Base-by-base conservation (phyloP, 2,797 vertebrate genomes). In the Austrolebias charrua region DNA sequence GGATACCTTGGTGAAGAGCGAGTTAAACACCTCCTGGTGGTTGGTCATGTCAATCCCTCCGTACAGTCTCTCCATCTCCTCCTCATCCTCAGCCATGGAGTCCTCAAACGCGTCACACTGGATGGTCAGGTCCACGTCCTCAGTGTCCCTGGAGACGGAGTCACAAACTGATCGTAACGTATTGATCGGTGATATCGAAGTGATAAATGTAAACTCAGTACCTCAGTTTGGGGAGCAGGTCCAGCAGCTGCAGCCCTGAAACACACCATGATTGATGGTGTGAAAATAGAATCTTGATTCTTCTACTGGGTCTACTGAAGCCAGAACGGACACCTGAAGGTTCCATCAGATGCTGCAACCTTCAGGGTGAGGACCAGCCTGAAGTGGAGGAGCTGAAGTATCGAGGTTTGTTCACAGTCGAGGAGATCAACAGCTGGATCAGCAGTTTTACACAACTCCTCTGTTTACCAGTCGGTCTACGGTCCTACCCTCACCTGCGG, bases 71-170 rank as follows among this genome's bases (percentile, higher is more conserved):
- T 93, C 76, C 63, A 95, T 88, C 56, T 96, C 95, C 63, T 95
- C 94, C 49, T 95, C 93, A 0, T 96, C 95, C 61, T 94, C 92
- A 0, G 86, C 75, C 87, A 92, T 90, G 56, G 92, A 90, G 76
- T 96, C 94, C 62, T 94, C 93, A 44, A 96, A 96, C 12, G 91
- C 88, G 43, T 94, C 91, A 51, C 94, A 93, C 79, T 96, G 95
- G 79, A 96, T 93, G 82, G 94, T 87, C 62, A 96, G 85, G 78
- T 96, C 93, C 0, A 85, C 84, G 6, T 96, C 94, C 50, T 94
- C 94, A 4, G 90, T 90, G 56, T 95, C 94, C 75, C 95, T 96
- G 73, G 40, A 72, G 40, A 72, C 53, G 18, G 13, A 24, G 1
- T 65, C 51, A 62, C 44, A 24, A 10, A 40, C 56, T 5, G 47